A percentile compares a stretch with the other conserved stretches of the same genome.
These are phyloP conservation scores for Polyploca ridens DNA, from an alignment of 2,888 invertebrate genomes.

Conservation along the genomic window DNA sequence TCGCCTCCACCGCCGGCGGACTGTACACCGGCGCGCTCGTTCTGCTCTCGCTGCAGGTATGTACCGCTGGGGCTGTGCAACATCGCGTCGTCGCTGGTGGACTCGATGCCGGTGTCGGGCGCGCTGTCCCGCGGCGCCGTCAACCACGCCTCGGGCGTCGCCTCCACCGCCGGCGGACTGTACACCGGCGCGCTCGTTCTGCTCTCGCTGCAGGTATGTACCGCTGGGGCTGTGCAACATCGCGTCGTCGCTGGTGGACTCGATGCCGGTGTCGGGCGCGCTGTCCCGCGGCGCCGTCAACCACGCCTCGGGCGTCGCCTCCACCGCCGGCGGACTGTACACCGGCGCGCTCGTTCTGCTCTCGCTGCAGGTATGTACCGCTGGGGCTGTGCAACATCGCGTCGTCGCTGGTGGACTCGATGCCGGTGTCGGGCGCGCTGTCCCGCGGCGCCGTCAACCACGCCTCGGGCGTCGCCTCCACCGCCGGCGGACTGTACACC, in stretches of 20 bases:
- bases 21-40: slow-evolving; percentile 89
- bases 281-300: slow-evolving; percentile 96
- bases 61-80: slow-evolving; percentile 92
- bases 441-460: slow-evolving; percentile 97
- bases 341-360: slow-evolving; percentile 86
- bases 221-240: slow-evolving; percentile 94
- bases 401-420: slow-evolving; percentile 94
- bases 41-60: slow-evolving; percentile 76
- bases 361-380: slow-evolving; percentile 79
- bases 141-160: slow-evolving; percentile 96
- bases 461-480: slow-evolving; percentile 95
- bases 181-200: slow-evolving; percentile 88
- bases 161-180: slow-evolving; percentile 93
- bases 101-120: slow-evolving; percentile 96
- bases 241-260: slow-evolving; percentile 93
- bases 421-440: slow-evolving; percentile 96
- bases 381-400: slow-evolving; percentile 94
- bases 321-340: slow-evolving; percentile 94
- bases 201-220: slow-evolving; percentile 74
- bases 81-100: slow-evolving; percentile 93
- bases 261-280: slow-evolving; percentile 96
- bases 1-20: slow-evolving; percentile 94
- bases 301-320: slow-evolving; percentile 95
- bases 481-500: slow-evolving; percentile 94
- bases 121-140: slow-evolving; percentile 96